Evolutionary conservation across 2,888 invertebrate species (phyloP), one percentile per base, ranked within the genome.

Genomic region (Glaucopsyche alexis): DNA sequence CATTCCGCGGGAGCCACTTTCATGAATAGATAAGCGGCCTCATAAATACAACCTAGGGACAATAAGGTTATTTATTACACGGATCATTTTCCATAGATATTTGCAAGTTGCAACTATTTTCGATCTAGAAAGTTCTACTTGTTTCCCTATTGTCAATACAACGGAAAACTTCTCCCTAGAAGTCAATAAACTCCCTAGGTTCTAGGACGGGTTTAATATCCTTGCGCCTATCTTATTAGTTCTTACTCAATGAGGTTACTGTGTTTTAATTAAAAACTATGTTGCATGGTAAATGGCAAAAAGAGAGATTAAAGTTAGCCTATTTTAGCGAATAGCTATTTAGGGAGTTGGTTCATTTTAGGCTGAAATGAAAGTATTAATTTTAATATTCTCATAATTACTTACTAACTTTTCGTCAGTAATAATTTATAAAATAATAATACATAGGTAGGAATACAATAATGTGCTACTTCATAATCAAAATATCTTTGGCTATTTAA

Each of bases 1-100:
- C 87, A 91, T 91, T 90, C 91, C 88, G 80, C 83, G 82, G 84
- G 87, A 86, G 86, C 90, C 90, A 91, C 91, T 91, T 91, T 91
- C 91, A 88, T 90, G 89, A 89, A 89, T 90, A 89, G 85, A 85
- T 84, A 88, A 87, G 88, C 80, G 85, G 86, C 87, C 87, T 84
- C 87, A 87, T 88, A 76, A 77, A 78, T 76, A 77, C 77, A 75
- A 69, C 69, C 47, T 29, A 47, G 49, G 47, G 76, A 76, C 76
- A 74, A 76, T 72, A 72, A 49, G 66, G 47, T 74, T 74, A 75
- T 76, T 74, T 76, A 74, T 52, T 67, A 70, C 65, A 49, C 19
- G 49, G 69, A 69, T 69, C 69, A 69, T 69, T 47, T 49, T 69
- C 49, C 19, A 47, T 9, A 2, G 47, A 49, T 47, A 69, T 69